Conservation (phyloP, 2,888 invertebrate species). For the Bruchidius siliquastri region DNA sequence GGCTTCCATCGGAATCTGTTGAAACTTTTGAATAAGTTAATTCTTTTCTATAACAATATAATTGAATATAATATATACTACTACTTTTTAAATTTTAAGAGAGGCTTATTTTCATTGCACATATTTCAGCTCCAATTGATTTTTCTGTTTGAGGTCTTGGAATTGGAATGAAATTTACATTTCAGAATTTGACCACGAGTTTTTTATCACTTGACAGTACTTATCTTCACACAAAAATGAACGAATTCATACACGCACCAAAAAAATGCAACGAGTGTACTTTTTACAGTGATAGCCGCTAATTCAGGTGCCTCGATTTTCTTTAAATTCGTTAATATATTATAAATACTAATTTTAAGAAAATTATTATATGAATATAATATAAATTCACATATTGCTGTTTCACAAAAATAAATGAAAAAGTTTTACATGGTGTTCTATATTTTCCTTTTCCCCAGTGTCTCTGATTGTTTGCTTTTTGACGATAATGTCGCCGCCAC, state of each 20-base stretch:
- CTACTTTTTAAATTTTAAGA: no score
- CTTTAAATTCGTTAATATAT: constrained; percentile 43
- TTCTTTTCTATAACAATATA: no score
- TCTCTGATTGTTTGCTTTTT: no score
- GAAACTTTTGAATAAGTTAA: no score
- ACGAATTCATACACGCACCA: constrained; percentile 23
- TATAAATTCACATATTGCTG: constrained; percentile 47
- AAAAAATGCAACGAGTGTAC: constrained; percentile 36
- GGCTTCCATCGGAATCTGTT: no score
- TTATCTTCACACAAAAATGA: neutral
- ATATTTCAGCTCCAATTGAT: no score
- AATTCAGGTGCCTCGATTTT: constrained; percentile 46
- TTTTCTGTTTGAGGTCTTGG: neutral
- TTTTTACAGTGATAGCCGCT: constrained; percentile 41
- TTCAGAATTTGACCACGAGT: neutral
- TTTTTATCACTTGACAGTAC: neutral
- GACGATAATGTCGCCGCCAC: no score
- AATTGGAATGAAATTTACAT: neutral
- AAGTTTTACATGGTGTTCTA: constrained; percentile 21
- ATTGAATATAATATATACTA: no score
- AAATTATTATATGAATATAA: constrained; percentile 45
- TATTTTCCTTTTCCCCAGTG: neutral
- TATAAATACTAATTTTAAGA: constrained; percentile 46
- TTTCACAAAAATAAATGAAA: constrained; percentile 47
- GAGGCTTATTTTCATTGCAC: no score